phyloP scores from a whole-genome alignment of 2,888 invertebrate genomes.

The Pecten maximus region DNA sequence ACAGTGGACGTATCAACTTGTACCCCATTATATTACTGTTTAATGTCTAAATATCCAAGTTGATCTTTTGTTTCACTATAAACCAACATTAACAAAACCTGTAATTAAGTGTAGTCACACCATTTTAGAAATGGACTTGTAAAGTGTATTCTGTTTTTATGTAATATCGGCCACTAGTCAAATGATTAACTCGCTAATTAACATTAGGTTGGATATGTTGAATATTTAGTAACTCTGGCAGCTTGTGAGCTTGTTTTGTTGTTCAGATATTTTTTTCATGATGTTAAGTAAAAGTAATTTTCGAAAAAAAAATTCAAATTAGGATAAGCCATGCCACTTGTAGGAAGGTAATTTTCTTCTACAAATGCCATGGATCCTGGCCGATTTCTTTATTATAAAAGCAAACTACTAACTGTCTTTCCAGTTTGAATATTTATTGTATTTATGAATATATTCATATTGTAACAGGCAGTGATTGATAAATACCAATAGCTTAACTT shows the following conservation, averaged over 20 bases:
- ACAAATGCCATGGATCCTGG: not conserved
- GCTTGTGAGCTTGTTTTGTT: not conserved
- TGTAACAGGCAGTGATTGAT: not conserved
- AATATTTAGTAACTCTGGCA: not conserved
- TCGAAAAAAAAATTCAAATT: not conserved
- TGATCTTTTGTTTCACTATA: constrained; percentile 25
- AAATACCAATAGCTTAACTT: not conserved
- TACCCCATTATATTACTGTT: constrained; percentile 14
- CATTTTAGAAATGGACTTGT: constrained; percentile 30
- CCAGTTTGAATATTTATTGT: not conserved
- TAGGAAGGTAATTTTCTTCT: not conserved
- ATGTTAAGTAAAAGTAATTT: not conserved
- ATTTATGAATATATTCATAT: not conserved
- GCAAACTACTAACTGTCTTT: not conserved
- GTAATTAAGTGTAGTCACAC: constrained; percentile 25
- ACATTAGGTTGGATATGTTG: not conserved
- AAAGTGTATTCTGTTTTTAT: not conserved
- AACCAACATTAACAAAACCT: constrained; percentile 19
- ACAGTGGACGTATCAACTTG: not conserved
- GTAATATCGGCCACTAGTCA: constrained; percentile 10
- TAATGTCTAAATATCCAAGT: constrained; percentile 8
- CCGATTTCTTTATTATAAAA: not conserved
- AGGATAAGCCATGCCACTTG: not conserved
- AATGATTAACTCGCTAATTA: not conserved
- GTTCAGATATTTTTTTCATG: not conserved